Evolutionary conservation across 1,140 invertebrate species (phyloP), one percentile per base, ranked within the genome.

Genomic region (Neelides sp.): DNA sequence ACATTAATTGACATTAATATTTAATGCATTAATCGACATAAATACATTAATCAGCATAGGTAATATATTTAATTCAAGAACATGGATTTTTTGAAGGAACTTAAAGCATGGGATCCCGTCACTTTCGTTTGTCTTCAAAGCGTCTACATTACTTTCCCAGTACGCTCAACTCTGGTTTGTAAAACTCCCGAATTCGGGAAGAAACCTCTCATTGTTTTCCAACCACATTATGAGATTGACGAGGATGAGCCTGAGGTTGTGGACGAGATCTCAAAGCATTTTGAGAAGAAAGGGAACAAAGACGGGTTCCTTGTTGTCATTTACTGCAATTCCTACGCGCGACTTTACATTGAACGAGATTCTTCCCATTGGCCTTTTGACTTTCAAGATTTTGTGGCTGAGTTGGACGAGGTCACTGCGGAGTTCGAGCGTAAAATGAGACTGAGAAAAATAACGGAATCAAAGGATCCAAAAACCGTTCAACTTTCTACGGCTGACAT

Each of bases 121-220:
- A 45, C 42, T 15, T 57, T 37, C 34, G 44, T 50, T 12, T 61
- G 59, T 22, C 55, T 61, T 13, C 59, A 57, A 32, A 36, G 40
- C 3, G 0, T 61, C 4, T 57, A 61, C 50, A 37, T 57, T 19
- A 53, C 55, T 4, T 57, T 57, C 46, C 59, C 59, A 3, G 28
- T 39, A 22, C 50, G 44, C 12, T 57, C 59, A 4, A 48, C 47
- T 23, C 4, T 49, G 53, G 34, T 48, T 5, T 27, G 52, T 35
- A 57, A 57, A 36, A 55, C 47, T 3, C 59, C 59, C 1, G 55
- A 61, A 48, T 61, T 61, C 27, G 49, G 49, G 2, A 52, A 48
- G 35, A 49, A 47, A 42, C 35, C 51, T 26, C 30, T 54, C 4
- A 47, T 45, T 15, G 26, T 54, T 35, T 26, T 48, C 37, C 56